These are phyloP conservation scores for Rhagologus leucostigma DNA, from an alignment of 2,113 vertebrate species.

Conservation along the genomic window DNA sequence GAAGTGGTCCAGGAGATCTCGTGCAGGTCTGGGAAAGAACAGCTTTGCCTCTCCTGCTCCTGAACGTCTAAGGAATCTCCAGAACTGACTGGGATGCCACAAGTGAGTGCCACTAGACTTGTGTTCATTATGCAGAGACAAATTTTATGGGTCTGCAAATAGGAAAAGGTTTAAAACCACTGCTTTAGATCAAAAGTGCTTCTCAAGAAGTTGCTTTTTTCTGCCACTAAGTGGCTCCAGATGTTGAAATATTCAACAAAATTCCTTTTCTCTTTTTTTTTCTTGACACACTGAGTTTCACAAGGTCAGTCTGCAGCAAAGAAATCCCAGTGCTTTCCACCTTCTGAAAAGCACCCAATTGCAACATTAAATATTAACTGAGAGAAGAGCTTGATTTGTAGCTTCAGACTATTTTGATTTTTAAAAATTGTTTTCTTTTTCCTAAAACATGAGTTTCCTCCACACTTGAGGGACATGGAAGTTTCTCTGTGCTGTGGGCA, in stretches of 20 bases:
- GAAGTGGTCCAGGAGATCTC: neutral
- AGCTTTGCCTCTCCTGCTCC: neutral
- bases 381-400: neutral
- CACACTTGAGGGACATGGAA: neutral
- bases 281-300: conserved; percentile 19
- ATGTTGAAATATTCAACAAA: conserved; percentile 73
- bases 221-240: conserved; percentile 70
- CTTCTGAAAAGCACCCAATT: neutral
- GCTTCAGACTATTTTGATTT: neutral
- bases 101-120: neutral
- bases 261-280: conserved; percentile 16
- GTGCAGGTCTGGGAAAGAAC: neutral
- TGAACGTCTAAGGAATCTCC: neutral
- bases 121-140: neutral
- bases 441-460: neutral
- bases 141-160: neutral
- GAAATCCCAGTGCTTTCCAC: neutral
- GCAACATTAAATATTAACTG: conserved; percentile 60
- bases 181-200: conserved; percentile 37
- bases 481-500: neutral
- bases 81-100: neutral
- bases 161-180: conserved; percentile 17
- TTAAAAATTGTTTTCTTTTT: neutral
- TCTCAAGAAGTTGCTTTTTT: conserved; percentile 53
- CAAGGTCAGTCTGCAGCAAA: conserved; percentile 1